Evolutionary conservation across 2,888 invertebrate genomes (phyloP), one percentile per base, ranked within the genome.

Genomic region (Apodemia duryi): DNA sequence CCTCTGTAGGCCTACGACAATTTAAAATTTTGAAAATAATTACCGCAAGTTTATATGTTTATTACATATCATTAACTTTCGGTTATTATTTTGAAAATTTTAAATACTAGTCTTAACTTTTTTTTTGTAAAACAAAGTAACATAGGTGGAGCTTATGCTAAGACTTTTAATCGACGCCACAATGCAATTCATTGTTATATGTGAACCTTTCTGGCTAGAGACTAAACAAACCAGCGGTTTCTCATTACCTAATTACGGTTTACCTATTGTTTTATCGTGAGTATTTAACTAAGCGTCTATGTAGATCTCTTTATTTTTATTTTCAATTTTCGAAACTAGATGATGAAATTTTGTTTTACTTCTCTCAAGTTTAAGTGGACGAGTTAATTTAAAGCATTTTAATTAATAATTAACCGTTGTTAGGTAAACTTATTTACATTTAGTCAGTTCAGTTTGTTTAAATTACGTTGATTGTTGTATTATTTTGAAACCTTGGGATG

Each of bases 201-300:
- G 87, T 79, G 88, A 88, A 86, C 46, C 46, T 62, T 46, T 28
- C 29, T 41, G 41, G 43, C 35, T 46, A 43, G 54, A 5, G 6
- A 13, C 54, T 13, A 11, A 28, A 57, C 54, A 57, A 32, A 11
- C 52, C 46, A 61, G 57, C 57, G 3, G 81, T 83, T 88, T 90
- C 88, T 80, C 89, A 89, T 89, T 88, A 86, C 84, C 85, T 88
- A 90, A 90, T 88, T 89, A 84, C 81, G 70, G 75, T 57, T 29
- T 72, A 61, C 78, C 90, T 79, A 90, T 91, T 90, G 90, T 91
- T 83, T 84, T 76, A 77, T 75, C 78, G 78, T 78, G 75, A 75
- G 78, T 81, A 88, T 86, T 85, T 85, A 86, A 35, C 49, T 46
- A 85, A 84, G 81, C 74, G 13, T 54, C 29, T 46, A n/a, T 13